Evolutionary conservation across 2,888 invertebrate genomes (phyloP).

Genomic region (Drosophila imparisetae): DNA sequence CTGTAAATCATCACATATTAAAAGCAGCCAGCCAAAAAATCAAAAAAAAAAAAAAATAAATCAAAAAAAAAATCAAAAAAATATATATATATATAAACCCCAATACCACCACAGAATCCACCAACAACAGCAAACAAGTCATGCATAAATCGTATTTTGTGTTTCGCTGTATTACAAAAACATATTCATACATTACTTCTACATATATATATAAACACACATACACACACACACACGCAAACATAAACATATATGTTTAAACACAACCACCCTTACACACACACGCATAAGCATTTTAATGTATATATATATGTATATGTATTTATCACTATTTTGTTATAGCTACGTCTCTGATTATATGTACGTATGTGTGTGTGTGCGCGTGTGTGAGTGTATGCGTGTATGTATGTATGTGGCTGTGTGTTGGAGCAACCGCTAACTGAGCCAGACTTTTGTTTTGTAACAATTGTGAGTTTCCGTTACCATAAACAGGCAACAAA

Average conservation of each 20-base stretch:
- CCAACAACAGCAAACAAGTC: constrained; percentile 34
- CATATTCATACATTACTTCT: constrained; percentile 44
- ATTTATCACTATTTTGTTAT: constrained; percentile 52
- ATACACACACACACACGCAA: neutral
- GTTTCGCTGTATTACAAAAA: constrained; percentile 47
- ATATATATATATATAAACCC: constrained; percentile 9
- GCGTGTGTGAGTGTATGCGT: constrained; percentile 9
- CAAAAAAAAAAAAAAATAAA: neutral
- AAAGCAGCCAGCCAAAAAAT: constrained; percentile 14
- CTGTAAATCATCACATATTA: constrained; percentile 63
- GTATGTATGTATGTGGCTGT: constrained; percentile 8
- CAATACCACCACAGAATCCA: constrained; percentile 17
- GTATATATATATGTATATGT: constrained; percentile 43
- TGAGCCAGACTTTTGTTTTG: constrained; percentile 49
- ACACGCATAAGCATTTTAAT: constrained; percentile 30
- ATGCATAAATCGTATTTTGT: constrained; percentile 56
- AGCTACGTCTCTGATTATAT: constrained; percentile 47
- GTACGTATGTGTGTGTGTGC: constrained; percentile 1
- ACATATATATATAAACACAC: constrained; percentile 11
- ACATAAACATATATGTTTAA: constrained; percentile 20
- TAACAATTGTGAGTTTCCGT: constrained; percentile 43
- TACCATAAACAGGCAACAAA: constrained; percentile 53
- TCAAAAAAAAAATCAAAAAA: neutral
- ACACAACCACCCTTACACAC: constrained; percentile 18
- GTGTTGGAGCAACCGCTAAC: constrained; percentile 15